Conservation (phyloP, 1,140 invertebrate species). For the Capitella teleta region DNA sequence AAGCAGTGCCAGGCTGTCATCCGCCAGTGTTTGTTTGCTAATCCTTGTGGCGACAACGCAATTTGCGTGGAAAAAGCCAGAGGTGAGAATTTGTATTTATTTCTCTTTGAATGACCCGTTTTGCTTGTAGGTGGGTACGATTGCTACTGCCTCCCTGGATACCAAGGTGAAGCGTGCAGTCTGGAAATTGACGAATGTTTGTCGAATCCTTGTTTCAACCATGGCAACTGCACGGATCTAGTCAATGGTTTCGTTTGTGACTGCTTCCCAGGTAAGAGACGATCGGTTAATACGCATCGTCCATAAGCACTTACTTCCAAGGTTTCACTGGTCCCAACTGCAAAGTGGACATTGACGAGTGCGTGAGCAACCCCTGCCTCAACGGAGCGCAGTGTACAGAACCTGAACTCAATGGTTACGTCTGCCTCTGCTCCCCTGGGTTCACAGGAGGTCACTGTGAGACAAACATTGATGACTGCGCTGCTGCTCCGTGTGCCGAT, state of each 20-base stretch:
- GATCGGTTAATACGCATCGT: constrained; percentile 30
- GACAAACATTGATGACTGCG: background rate
- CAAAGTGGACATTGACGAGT: constrained; percentile 65
- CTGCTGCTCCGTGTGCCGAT: background rate
- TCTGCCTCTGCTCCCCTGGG: constrained; percentile 76
- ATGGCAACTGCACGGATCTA: constrained; percentile 1
- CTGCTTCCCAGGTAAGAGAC: constrained; percentile 5
- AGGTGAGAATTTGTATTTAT: constrained; percentile 17
- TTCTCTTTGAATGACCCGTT: constrained; percentile 1
- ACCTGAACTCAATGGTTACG: constrained; percentile 55
- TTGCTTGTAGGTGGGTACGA: too few species aligned
- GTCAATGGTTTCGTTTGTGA: background rate
- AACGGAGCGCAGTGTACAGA: constrained; percentile 85
- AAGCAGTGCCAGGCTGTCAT: constrained; percentile 18
- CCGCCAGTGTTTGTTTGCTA: constrained; percentile 15
- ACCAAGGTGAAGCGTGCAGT: constrained; percentile 6
- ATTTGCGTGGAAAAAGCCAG: constrained; percentile 20
- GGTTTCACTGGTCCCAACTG: constrained; percentile 9
- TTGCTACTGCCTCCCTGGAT: constrained; percentile 27
- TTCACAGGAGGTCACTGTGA: background rate
- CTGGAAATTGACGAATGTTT: constrained; percentile 11
- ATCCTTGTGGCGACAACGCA: constrained; percentile 18
- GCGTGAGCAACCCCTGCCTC: constrained; percentile 73
- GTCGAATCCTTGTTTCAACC: constrained; percentile 8
- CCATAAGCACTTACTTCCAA: constrained; percentile 50